phyloP scores from a whole-genome alignment of 2,888 invertebrate species.

The Halictus quadricinctus region DNA sequence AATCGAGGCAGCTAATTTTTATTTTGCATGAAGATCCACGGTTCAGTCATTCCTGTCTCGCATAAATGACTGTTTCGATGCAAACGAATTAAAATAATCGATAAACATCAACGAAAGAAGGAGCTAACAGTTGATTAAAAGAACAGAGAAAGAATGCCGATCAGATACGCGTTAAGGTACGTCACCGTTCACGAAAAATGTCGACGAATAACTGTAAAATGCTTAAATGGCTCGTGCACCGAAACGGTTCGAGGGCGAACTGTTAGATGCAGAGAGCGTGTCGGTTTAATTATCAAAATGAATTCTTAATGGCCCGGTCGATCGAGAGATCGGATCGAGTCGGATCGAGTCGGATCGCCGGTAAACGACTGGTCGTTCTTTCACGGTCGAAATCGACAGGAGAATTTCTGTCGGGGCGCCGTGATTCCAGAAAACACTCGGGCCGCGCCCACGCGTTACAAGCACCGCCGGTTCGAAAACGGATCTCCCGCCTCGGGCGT shows the following conservation, averaged over 20 bases:
- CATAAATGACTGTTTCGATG: background rate
- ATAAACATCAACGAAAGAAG: background rate
- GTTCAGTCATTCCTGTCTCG: background rate
- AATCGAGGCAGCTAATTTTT: background rate
- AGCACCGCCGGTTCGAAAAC: slow-evolving; percentile 53
- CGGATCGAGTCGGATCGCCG: background rate
- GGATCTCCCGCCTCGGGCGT: slow-evolving; percentile 60
- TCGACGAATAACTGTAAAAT: background rate
- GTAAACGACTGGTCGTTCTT: slow-evolving; percentile 46
- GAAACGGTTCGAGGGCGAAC: background rate
- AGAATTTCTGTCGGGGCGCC: slow-evolving; percentile 32
- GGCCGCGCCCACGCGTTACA: slow-evolving; percentile 62
- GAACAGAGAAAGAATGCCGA: background rate
- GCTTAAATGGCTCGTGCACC: background rate
- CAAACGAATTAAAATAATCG: background rate
- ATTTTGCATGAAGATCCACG: background rate
- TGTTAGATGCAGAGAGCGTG: background rate
- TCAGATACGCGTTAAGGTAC: background rate
- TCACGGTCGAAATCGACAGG: slow-evolving; percentile 35
- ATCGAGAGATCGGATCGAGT: background rate
- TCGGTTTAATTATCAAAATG: slow-evolving; percentile 7
- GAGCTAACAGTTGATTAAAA: background rate
- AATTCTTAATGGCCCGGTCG: background rate
- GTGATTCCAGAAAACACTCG: slow-evolving; percentile 60
- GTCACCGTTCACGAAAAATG: background rate